Percentiles rank a stretch among this genome's conserved stretches.
phyloP scores from a whole-genome alignment of 1,140 invertebrate genomes.

The Melipona quadrifasciata region DNA sequence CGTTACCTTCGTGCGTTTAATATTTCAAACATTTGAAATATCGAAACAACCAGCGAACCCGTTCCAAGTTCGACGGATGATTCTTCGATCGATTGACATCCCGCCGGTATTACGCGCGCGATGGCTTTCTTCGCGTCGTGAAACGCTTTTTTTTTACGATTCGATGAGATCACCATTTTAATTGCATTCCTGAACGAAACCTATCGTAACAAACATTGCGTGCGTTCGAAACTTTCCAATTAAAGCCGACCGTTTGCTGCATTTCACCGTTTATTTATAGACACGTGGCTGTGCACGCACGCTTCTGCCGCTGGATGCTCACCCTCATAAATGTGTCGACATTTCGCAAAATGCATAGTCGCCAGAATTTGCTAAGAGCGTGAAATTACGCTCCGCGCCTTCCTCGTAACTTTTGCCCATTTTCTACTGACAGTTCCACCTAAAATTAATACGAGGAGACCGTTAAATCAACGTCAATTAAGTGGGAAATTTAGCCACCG shows the following conservation, averaged over 20 bases:
- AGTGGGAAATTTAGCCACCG: neutral
- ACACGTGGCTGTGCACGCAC: conserved; percentile 60
- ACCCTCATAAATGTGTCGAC: conserved; percentile 68
- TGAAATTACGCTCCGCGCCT: conserved; percentile 59
- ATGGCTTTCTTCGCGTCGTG: conserved; percentile 15
- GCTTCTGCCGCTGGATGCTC: conserved; percentile 67
- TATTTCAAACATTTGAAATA: neutral
- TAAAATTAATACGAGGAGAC: conserved; percentile 63
- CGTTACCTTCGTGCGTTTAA: too few species aligned
- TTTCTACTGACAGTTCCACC: conserved; percentile 51
- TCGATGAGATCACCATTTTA: conserved; percentile 69
- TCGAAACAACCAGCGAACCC: too few species aligned
- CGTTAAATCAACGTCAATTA: conserved; percentile 62
- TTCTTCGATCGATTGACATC: conserved; percentile 24
- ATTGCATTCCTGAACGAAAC: conserved; percentile 70
- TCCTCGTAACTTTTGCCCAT: conserved; percentile 48
- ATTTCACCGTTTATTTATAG: conserved; percentile 72
- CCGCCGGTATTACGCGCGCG: neutral
- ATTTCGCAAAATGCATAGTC: conserved; percentile 68
- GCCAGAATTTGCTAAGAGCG: conserved; percentile 67
- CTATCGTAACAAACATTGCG: conserved; percentile 72
- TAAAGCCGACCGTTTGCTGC: conserved; percentile 71
- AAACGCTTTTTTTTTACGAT: conserved; percentile 41
- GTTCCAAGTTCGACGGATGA: neutral
- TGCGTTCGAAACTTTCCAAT: conserved; percentile 71